Conservation (phyloP, 1,140 invertebrate species). For the Oryctes rhinoceros region DNA sequence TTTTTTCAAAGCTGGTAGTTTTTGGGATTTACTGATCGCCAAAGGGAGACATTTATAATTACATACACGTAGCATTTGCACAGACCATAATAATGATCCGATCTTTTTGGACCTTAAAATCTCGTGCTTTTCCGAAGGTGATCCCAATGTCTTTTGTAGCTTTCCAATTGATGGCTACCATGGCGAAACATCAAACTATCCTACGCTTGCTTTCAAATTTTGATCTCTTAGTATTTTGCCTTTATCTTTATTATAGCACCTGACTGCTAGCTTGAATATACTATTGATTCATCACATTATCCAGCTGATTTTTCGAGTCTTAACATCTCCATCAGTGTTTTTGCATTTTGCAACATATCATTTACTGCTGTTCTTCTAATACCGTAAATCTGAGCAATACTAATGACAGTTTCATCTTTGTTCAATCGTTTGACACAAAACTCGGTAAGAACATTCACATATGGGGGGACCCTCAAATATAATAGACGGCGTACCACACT, state of each 20-base stretch:
- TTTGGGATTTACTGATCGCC: background rate
- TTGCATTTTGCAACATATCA: too few relatives aligned
- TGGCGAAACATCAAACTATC: background rate
- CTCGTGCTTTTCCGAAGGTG: background rate
- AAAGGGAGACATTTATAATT: background rate
- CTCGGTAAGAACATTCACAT: too few relatives aligned
- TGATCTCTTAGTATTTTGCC: background rate
- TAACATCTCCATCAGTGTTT: too few relatives aligned
- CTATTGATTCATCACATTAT: too few relatives aligned
- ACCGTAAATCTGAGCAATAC: background rate
- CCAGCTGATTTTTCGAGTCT: too few relatives aligned
- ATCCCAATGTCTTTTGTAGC: too few relatives aligned
- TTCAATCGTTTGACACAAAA: background rate
- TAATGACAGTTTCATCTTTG: background rate
- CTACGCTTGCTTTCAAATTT: background rate
- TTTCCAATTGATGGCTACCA: background rate
- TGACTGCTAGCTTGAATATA: too few relatives aligned
- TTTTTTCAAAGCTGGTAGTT: background rate
- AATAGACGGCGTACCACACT: too few relatives aligned
- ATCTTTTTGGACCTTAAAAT: too few relatives aligned
- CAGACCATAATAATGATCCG: too few relatives aligned
- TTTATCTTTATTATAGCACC: background rate
- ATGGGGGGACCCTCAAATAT: too few relatives aligned
- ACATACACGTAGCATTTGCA: background rate
- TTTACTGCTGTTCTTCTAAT: too few relatives aligned